Evolutionary conservation across 2,797 vertebrate species (phyloP).

Genomic region (Eupleurogrammus muticus): DNA sequence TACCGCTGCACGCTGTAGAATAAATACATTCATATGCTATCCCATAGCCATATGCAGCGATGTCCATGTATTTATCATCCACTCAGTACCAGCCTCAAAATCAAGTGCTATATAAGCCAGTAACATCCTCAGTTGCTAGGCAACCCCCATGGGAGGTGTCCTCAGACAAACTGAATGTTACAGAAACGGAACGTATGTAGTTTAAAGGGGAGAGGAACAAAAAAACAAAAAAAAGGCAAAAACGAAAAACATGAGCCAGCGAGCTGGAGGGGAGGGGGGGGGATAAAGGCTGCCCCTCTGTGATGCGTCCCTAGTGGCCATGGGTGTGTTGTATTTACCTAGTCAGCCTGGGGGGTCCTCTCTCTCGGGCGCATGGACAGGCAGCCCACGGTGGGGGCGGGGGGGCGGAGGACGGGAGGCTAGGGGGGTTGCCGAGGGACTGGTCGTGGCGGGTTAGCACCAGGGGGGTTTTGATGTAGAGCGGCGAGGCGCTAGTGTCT

Average conservation of each 20-base stretch:
- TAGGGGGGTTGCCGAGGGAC: conserved; percentile 85
- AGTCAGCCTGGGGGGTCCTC: conserved; percentile 91
- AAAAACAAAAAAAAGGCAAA: conserved; percentile 54
- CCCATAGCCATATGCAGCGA: conserved; percentile 56
- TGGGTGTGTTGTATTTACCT: conserved; percentile 89
- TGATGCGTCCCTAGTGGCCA: conserved; percentile 62
- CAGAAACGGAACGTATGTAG: conserved; percentile 75
- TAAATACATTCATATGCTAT: conserved; percentile 68
- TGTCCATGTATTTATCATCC: conserved; percentile 65
- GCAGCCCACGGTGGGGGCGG: conserved; percentile 83
- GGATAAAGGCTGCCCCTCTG: conserved; percentile 68
- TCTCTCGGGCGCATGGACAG: conserved; percentile 89
- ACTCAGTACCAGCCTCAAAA: conserved; percentile 66
- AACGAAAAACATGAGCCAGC: conserved; percentile 72
- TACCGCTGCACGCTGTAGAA: conserved; percentile 47
- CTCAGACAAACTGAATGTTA: conserved; percentile 78
- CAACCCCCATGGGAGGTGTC: conserved; percentile 75
- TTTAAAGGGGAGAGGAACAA: conserved; percentile 58
- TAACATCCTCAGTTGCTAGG: conserved; percentile 83
- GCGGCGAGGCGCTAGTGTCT: conserved; percentile 83
- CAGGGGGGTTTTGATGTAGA: conserved; percentile 87
- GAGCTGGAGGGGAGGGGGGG: conserved; percentile 66
- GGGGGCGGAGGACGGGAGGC: conserved; percentile 84
- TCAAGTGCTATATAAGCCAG: conserved; percentile 63
- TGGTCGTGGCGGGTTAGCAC: conserved; percentile 87